Percentiles rank a stretch among this genome's conserved stretches.
Evolutionary conservation across 2,797 vertebrate genomes (phyloP).

Genomic region (Karalla daura): DNA sequence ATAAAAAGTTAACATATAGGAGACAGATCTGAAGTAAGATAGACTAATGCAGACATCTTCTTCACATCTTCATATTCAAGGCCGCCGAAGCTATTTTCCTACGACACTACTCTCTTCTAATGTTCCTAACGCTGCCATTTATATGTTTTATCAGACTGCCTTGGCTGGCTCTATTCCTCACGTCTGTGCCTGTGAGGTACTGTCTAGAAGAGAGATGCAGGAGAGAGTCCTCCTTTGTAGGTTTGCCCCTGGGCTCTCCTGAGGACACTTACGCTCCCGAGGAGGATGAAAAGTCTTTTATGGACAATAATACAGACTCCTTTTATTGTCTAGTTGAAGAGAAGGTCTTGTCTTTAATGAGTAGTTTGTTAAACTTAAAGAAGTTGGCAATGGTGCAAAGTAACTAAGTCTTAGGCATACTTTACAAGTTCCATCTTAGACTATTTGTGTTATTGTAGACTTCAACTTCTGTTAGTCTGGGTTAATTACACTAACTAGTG

Average conservation of each 20-base stretch:
- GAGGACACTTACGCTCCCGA: background rate
- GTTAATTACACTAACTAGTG: background rate
- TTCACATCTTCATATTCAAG: background rate
- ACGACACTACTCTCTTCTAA: background rate
- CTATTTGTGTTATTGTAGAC: no score
- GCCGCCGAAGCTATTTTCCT: background rate
- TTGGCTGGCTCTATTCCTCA: conserved; percentile 1
- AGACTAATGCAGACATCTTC: background rate
- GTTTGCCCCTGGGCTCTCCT: conserved; percentile 28
- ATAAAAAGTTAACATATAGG: background rate
- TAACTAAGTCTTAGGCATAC: no score
- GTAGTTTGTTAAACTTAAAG: background rate
- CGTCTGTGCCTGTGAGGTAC: conserved; percentile 17
- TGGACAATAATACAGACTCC: conserved; percentile 3
- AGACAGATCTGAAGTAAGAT: background rate
- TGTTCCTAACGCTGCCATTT: conserved; percentile 16
- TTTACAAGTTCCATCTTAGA: no score
- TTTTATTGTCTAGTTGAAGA: background rate
- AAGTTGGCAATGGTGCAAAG: background rate
- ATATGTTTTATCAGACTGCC: conserved; percentile 23
- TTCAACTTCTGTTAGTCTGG: background rate
- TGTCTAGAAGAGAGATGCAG: conserved; percentile 30
- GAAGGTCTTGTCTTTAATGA: background rate
- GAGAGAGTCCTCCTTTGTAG: background rate
- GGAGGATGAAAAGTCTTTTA: conserved; percentile 12